A percentile compares a stretch with the other conserved stretches of the same genome.
Evolutionary conservation across 1,140 invertebrate genomes (phyloP).

Genomic region (Wasmannia auropunctata): DNA sequence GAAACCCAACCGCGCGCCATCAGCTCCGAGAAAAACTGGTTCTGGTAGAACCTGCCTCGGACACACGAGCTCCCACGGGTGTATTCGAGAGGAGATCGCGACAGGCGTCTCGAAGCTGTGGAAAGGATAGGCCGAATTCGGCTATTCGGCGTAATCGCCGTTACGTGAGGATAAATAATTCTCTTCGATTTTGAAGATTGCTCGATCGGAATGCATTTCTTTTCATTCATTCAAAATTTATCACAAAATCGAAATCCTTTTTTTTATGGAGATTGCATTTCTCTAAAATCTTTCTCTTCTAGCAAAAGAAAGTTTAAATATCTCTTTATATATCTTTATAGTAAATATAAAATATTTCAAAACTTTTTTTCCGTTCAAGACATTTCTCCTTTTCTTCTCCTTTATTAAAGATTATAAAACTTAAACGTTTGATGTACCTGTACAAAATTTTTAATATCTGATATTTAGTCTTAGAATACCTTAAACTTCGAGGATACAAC

Average conservation of each 20-base stretch:
- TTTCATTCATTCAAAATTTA: neutral
- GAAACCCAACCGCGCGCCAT: constrained; percentile 37
- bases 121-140: neutral
- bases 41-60: constrained; percentile 50
- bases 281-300: neutral
- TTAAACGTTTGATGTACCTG: neutral
- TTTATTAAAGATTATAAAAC: neutral
- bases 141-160: neutral
- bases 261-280: neutral
- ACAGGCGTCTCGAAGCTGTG: constrained; percentile 7
- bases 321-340: neutral
- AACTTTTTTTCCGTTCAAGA: neutral
- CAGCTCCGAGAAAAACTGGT: constrained; percentile 54
- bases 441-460: neutral
- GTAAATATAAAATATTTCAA: neutral
- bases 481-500: neutral
- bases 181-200: neutral
- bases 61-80: neutral
- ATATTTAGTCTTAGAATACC: neutral
- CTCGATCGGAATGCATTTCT: neutral
- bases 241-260: too few relatives aligned
- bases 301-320: neutral
- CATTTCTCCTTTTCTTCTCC: neutral
- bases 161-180: neutral
- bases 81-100: neutral